Evolutionary conservation across 30 jellyfish, hydroid and myxozoan genomes (phyloP).

Genomic region (Cassiopea xamachana): DNA sequence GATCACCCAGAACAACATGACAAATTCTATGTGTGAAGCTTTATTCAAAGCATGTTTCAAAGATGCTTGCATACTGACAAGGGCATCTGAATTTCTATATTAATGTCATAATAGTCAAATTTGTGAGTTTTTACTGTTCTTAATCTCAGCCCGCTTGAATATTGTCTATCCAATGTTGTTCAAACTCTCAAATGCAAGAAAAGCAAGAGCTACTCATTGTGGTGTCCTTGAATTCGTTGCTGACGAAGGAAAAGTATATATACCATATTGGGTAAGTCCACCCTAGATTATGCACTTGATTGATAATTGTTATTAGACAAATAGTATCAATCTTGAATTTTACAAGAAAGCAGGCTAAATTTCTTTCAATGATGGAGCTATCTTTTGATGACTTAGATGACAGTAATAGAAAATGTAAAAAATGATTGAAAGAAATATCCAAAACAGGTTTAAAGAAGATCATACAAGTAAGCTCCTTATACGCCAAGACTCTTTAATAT

Average conservation of each 20-base stretch:
- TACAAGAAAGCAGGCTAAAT: too few relatives aligned
- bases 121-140: not conserved
- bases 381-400: too few relatives aligned
- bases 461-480: too few relatives aligned
- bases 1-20: too few relatives aligned
- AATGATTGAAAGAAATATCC: too few relatives aligned
- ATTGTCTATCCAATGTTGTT: slow-evolving; percentile 96
- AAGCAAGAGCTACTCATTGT: slow-evolving; percentile 87
- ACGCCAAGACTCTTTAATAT: too few relatives aligned
- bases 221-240: slow-evolving; percentile 98
- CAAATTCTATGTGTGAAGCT: too few relatives aligned
- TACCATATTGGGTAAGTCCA: slow-evolving; percentile 88
- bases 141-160: slow-evolving; percentile 79
- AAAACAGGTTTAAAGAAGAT: too few relatives aligned
- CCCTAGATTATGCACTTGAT: not conserved
- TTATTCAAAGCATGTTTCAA: not conserved
- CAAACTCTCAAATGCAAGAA: slow-evolving; percentile 77
- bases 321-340: too few relatives aligned
- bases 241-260: slow-evolving; percentile 94
- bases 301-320: too few relatives aligned
- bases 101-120: not conserved
- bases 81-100: not conserved
- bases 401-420: too few relatives aligned
- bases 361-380: too few relatives aligned
- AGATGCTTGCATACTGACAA: not conserved